Base-by-base conservation (phyloP, 1,140 invertebrate species). In the Plodia interpunctella region DNA sequence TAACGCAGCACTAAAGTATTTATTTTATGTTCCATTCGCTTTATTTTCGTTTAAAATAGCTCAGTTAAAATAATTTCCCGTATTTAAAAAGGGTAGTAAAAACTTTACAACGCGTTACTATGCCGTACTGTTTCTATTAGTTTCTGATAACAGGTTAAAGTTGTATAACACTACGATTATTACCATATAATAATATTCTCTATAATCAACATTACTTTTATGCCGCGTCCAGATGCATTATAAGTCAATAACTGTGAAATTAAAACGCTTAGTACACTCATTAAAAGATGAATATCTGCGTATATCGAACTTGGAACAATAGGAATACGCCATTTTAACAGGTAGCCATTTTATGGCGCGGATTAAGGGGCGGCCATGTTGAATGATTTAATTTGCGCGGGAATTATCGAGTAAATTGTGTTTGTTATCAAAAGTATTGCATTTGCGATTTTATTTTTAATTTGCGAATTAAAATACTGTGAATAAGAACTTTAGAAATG, bases 171-270 rank as follows among this genome's bases (percentile, higher is more conserved):
- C 30, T 1, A 11, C 6, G 3, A 32, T 32, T 32, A 32, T 44
- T 44, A 6, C 38, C 15, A 44, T 44, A 44, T 10, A 44, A 44
- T 44, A 44, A 44, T 44, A 44, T 44, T 44, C 38, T 44, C n/a
- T 44, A 44, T 15, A 44, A 44, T 44, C 38, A 17, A 44, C 38
- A 44, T 15, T 5, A 17, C 15, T 15, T 53, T 53, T 53, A 53
- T 25, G 51, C 20, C 51, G 10, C 51, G 21, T 53, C 11, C 51
- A 53, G 17, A 21, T 1, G 21, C 21, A 21, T 17, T 35, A 55
- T 57, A 50, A 55, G 28, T 65, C 65, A 74, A 74, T 74, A 68
- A 64, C 55, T 75, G 72, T 72, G 67, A 68, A 75, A 75, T 72
- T 50, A 65, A 75, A 74, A 62, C 53, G 63, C 63, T 70, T 65